Conservation (phyloP, 2,797 vertebrate genomes). For the Melanotaenia boesemani region DNA sequence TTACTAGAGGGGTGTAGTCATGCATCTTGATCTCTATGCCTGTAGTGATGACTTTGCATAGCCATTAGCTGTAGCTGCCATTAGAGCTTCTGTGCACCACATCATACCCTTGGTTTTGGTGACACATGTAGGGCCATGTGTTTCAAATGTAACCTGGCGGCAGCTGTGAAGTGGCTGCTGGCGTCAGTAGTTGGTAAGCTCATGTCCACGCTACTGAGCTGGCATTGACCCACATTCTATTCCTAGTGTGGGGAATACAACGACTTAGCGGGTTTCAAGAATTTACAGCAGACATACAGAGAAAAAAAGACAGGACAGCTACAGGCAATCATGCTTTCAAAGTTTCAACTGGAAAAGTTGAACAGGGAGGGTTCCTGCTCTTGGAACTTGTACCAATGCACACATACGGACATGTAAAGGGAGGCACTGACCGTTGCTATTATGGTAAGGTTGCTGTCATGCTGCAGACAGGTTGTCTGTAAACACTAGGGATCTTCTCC, state of each 20-base stretch:
- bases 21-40: neutral
- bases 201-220: slow-evolving; percentile 67
- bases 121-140: slow-evolving; percentile 11
- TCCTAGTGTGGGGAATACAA: slow-evolving; percentile 51
- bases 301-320: neutral
- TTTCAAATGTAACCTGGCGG: slow-evolving; percentile 33
- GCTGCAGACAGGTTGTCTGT: neutral
- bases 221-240: slow-evolving; percentile 83
- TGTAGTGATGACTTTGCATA: neutral
- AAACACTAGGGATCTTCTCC: neutral
- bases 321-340: neutral
- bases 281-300: slow-evolving; percentile 37
- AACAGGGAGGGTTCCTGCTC: neutral
- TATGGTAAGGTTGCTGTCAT: neutral
- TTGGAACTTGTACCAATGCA: neutral
- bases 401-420: neutral
- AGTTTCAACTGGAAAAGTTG: neutral
- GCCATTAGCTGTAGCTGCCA: slow-evolving; percentile 5
- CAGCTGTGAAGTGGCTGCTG: slow-evolving; percentile 52
- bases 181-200: slow-evolving; percentile 69
- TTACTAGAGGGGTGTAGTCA: neutral
- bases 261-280: slow-evolving; percentile 67
- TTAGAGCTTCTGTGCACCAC: slow-evolving; percentile 4
- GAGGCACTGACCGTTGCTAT: neutral
- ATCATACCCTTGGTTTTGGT: slow-evolving; percentile 19